phyloP scores from a whole-genome alignment of 2,888 invertebrate species.

The Notocelia uddmanniana region DNA sequence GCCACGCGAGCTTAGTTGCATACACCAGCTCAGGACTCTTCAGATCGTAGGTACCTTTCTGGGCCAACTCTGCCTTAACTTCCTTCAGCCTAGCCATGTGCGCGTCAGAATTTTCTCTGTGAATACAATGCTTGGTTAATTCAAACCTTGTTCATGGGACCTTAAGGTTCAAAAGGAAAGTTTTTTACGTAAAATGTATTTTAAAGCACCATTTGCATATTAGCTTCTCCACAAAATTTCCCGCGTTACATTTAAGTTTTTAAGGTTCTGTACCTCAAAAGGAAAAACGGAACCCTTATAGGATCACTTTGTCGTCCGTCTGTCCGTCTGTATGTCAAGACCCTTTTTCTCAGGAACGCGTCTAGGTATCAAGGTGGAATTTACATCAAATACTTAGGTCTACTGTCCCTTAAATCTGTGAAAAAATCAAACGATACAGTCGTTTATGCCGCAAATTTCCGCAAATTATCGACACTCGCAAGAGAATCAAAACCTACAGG shows the following conservation, averaged over 20 bases:
- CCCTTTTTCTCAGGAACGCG: too few relatives aligned
- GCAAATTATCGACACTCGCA: too few relatives aligned
- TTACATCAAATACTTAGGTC: too few relatives aligned
- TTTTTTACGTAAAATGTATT: neutral
- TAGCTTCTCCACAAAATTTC: conserved; percentile 17
- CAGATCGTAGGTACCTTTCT: conserved; percentile 94
- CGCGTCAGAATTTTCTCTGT: conserved; percentile 91
- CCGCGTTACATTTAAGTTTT: conserved; percentile 18
- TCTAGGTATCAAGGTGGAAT: too few relatives aligned
- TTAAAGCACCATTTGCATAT: conserved; percentile 12
- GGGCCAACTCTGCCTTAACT: conserved; percentile 90
- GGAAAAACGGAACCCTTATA: too few relatives aligned
- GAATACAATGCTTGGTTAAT: conserved; percentile 44
- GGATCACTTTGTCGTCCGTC: too few relatives aligned
- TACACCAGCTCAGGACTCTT: conserved; percentile 96
- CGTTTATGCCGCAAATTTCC: too few relatives aligned
- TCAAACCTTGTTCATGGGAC: conserved; percentile 20
- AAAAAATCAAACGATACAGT: too few relatives aligned
- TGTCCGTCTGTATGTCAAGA: too few relatives aligned
- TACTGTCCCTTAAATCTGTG: too few relatives aligned
- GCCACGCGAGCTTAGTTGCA: conserved; percentile 97
- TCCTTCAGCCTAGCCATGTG: conserved; percentile 92
- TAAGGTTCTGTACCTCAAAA: neutral
- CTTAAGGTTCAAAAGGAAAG: neutral
- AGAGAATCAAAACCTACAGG: too few relatives aligned